A percentile compares a stretch with the other conserved stretches of the same genome.
Evolutionary conservation across 2,797 vertebrate genomes (phyloP).

Genomic region (Meriones psammophilus): DNA sequence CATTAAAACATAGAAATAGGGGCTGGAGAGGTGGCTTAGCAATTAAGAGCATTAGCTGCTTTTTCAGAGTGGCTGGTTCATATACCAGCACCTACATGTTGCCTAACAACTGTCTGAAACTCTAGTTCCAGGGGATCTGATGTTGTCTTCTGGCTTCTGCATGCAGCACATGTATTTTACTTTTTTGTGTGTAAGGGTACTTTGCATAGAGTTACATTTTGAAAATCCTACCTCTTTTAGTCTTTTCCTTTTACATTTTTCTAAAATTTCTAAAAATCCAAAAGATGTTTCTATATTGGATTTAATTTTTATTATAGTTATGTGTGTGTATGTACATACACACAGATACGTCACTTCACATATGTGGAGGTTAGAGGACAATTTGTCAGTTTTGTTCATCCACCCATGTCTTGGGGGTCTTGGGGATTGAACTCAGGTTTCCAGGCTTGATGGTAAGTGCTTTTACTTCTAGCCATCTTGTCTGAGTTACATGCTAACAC

Average conservation of each 20-base stretch:
- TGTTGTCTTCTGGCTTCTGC: neutral
- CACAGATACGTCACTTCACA: neutral
- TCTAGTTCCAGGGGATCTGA: neutral
- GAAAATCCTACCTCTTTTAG: slow-evolving; percentile 2
- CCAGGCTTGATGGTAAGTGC: neutral
- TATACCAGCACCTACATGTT: neutral
- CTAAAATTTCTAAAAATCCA: slow-evolving; percentile 1
- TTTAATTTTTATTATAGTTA: neutral
- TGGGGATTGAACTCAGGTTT: neutral
- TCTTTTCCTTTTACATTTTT: slow-evolving; percentile 67
- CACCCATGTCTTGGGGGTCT: neutral
- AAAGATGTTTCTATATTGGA: neutral
- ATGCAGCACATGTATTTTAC: neutral
- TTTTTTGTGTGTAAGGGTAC: too few species aligned
- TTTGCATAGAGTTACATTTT: neutral
- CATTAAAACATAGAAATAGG: neutral
- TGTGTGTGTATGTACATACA: neutral
- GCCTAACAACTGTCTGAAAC: neutral
- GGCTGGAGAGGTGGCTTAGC: neutral
- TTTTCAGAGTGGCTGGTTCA: neutral
- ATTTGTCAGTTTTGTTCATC: neutral
- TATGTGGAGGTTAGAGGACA: neutral
- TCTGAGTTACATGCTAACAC: neutral
- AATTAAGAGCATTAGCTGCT: neutral
- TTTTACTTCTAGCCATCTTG: neutral